These are phyloP conservation scores for Rhopalosiphum padi DNA, from an alignment of 1,140 invertebrate genomes.

Conservation along the genomic window DNA sequence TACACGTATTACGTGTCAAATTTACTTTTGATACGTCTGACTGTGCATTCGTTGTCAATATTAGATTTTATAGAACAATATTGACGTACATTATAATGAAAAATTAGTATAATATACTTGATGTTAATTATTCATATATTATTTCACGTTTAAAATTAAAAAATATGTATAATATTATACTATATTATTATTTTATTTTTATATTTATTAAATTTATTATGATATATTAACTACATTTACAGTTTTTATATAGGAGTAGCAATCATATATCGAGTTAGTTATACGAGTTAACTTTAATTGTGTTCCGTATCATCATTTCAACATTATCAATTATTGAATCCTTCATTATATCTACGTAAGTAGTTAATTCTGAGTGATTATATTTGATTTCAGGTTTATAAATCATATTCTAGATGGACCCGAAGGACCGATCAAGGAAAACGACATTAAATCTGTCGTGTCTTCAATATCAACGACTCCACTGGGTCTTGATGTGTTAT, in stretches of 20 bases:
- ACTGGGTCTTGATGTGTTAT: background rate
- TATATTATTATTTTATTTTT: too few species aligned
- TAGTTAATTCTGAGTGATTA: background rate
- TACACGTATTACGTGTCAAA: background rate
- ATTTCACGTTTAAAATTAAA: background rate
- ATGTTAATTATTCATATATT: background rate
- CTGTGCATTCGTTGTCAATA: background rate
- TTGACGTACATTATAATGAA: background rate
- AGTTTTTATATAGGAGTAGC: background rate
- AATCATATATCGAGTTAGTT: background rate
- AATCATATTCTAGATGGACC: slow-evolving; percentile 7
- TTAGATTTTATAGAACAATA: background rate
- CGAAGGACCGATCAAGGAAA: background rate
- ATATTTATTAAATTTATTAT: too few species aligned
- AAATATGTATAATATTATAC: too few species aligned
- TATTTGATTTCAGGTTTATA: slow-evolving; percentile 13
- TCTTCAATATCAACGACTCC: background rate
- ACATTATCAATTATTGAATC: background rate
- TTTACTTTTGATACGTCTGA: background rate
- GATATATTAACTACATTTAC: background rate
- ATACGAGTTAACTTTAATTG: background rate
- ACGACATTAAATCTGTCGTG: background rate
- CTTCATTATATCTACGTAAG: background rate
- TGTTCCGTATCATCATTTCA: background rate
- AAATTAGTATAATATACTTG: background rate